These are phyloP conservation scores for Hydropotes inermis DNA, from an alignment of 2,113 vertebrate species.

Conservation along the genomic window DNA sequence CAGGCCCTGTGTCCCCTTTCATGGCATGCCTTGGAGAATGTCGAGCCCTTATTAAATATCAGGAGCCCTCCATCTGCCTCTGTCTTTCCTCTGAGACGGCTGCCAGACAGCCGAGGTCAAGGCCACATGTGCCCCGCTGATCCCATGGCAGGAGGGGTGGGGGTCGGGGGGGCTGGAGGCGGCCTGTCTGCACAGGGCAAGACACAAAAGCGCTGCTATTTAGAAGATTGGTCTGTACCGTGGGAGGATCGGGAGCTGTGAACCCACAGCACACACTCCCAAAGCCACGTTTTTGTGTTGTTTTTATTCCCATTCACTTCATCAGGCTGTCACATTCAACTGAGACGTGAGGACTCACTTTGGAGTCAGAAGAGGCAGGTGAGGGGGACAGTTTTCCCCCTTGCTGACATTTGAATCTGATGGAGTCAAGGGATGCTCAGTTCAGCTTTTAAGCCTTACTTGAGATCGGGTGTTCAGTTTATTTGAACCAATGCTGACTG, in stretches of 20 bases:
- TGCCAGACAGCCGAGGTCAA: constrained; percentile 57
- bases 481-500: neutral
- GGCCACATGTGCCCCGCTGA: constrained; percentile 60
- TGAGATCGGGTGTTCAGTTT: neutral
- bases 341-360: neutral
- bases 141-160: neutral
- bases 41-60: constrained; percentile 50
- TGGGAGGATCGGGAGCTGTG: neutral
- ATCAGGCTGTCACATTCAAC: constrained; percentile 43
- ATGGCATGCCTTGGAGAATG: neutral
- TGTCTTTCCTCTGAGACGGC: constrained; percentile 47
- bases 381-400: constrained; percentile 9
- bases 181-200: neutral
- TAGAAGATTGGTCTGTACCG: neutral
- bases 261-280: neutral
- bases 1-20: neutral
- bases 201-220: constrained; percentile 59
- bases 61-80: constrained; percentile 62
- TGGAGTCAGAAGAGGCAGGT: constrained; percentile 61
- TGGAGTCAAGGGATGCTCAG: fast-evolving
- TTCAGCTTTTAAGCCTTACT: neutral
- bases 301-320: constrained; percentile 48
- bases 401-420: neutral
- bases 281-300: neutral
- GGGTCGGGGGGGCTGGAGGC: neutral